Evolutionary conservation across 2,888 invertebrate genomes (phyloP), one percentile per base, ranked within the genome.

Genomic region (Zele albiditarsus): DNA sequence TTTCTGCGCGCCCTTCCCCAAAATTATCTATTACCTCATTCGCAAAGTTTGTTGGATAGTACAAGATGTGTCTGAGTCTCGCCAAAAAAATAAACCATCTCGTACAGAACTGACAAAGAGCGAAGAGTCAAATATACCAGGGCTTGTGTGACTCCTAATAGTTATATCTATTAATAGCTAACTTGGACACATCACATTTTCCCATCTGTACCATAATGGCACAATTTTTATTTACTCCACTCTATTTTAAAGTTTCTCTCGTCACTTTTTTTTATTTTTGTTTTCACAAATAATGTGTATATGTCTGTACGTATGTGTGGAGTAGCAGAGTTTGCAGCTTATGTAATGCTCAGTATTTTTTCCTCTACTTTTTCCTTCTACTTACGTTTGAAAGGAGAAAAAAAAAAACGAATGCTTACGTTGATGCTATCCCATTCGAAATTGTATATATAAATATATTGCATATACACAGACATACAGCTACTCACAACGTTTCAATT

Each of bases 101-200:
- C 81, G 85, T 84, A 85, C 83, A 84, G 81, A 82, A 85, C 84
- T 81, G 80, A 78, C 80, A 82, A 81, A 83, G 77, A 83, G 79
- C 74, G 74, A 80, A 80, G 82, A 85, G 80, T 81, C 78, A 73
- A 78, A 75, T 72, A 78, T 74, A 77, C 76, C 76, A 77, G 76
- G 82, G 84, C 81, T 80, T 83, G 83, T 53, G 53, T 81, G 83
- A 86, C 85, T 87, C 85, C 84, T 86, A 87, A 86, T 85, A 86
- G 82, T 82, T 71, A 57, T 65, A 81, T 79, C 87, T 88, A 89
- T 86, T 85, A 88, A 88, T 88, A 88, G 86, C 38, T 53, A 31
- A 42, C 49, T 65, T 71, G 68, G 71, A 67, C 70, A 71, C 71
- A 75, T 53, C 67, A 71, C 75, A 71, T 75, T 75, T 75, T 60